Base-by-base conservation (phyloP, 1,140 invertebrate genomes). In the Sitophilus oryzae region DNA sequence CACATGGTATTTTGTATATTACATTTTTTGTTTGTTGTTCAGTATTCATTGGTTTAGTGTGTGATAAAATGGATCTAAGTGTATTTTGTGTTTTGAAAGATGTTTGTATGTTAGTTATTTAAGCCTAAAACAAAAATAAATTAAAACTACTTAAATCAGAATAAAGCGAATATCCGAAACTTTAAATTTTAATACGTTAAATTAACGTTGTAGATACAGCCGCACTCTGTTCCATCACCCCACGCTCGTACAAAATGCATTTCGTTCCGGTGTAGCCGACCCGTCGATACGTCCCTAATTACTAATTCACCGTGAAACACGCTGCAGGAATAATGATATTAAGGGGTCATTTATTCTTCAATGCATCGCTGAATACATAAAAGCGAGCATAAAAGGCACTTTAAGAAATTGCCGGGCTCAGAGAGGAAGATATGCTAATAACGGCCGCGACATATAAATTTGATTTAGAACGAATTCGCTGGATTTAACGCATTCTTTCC, bases 261-360 rank as follows among this genome's bases (percentile, higher is more conserved):
- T 30, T 30, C 11, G 11, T 11, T 30, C 11, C 25, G 25, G 25
- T 6, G 5, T 11, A 5, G 11, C 25, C 25, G 25, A 6, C 25
- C 25, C 5, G 5, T 11, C 25, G 25, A 30, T 30, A 42, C 35
- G 25, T 52, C 41, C 41, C 40, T 45, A 52, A 52, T 52, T 44
- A 52, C 21, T 5, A 36, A 52, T 52, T 52, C 41, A 45, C 18
- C 50, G 25, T 44, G 41, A 52, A 44, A 18, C 50, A 35, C 20
- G 37, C 37, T 44, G 50, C 50, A 52, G 38, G 41, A 52, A 52
- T 52, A 52, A 52, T 45, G 50, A 30, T 44, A 52, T 52, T 52
- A 52, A 52, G 42, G 41, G 42, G 21, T 38, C 50, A 52, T 52
- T 52, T 52, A 23, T 52, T 44, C 50, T 44, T 51, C 48, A 40